phyloP scores from a whole-genome alignment of 2,113 vertebrate genomes.

The Cyrtonyx montezumae region DNA sequence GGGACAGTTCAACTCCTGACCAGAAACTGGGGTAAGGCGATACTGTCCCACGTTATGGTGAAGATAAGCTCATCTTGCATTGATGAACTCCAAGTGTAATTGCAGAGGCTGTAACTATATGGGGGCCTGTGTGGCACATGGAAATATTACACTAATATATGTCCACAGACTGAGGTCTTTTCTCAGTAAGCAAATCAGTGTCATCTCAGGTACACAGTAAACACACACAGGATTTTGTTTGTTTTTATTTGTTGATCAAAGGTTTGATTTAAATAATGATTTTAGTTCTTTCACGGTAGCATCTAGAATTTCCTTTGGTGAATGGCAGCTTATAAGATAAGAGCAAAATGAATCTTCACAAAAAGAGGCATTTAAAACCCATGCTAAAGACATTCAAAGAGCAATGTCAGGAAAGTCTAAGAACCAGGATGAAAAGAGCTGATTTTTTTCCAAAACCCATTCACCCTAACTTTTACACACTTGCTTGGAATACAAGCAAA shows the following conservation, averaged over 20 bases:
- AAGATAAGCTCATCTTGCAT: neutral
- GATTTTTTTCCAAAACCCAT: neutral
- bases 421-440: neutral
- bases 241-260: neutral
- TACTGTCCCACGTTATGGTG: neutral
- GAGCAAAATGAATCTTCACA: neutral
- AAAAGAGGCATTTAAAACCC: neutral
- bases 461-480: neutral
- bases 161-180: neutral
- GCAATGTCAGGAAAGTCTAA: neutral
- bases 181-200: neutral
- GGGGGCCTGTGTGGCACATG: neutral
- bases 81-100: neutral
- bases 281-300: neutral
- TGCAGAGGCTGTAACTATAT: neutral
- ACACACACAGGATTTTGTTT: neutral
- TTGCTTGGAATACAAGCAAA: neutral
- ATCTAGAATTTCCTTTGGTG: neutral
- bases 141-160: neutral
- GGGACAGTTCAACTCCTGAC: neutral
- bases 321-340: neutral
- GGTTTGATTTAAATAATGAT: neutral
- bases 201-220: neutral
- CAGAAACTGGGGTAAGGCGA: neutral
- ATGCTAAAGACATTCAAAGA: neutral